Evolutionary conservation across 2,888 invertebrate species (phyloP), one percentile per base, ranked within the genome.

Genomic region (Strigamia crassipes): DNA sequence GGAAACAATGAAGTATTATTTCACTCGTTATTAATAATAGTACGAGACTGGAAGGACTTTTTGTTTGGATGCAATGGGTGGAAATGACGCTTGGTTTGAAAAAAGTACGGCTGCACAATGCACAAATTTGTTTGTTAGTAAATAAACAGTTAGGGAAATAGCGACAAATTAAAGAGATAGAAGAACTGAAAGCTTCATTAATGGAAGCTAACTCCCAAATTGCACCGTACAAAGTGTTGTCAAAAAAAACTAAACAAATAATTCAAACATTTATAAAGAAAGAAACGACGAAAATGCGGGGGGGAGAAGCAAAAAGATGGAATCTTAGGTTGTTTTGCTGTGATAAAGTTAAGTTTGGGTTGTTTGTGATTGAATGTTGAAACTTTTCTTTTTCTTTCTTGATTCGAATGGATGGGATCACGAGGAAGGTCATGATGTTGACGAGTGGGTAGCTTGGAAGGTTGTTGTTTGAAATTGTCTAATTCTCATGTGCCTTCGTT

Each of bases 391-490:
- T 38, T 38, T 38, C 38, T 38, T 6, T 6, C 6, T 2, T 38
- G 38, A 38, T 38, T 6, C 6, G 38, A 38, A 38, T 38, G 38
- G 38, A 38, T 13, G 46, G 46, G n/a, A 46, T 46, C 15, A 46
- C 46, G 46, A 46, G 12, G 9, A 46, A 56, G 56, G 56, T 56
- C 56, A 56, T 18, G n/a, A 18, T 56, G 56, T 56, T 56, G 56
- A 56, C 56, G 18, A 56, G 56, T 18, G 56, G 15, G 56, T 15
- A 18, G 56, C 15, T 56, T 56, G 4, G 56, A 18, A 18, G n/a
- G 56, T 56, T 18, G 56, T 10, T 73, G 73, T 73, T 31, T 73
- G 73, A 73, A 73, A 73, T 73, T 73, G 73, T 15, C 27, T 73
- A 56, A 56, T 56, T 56, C 56, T 18, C 56, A 18, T 18, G 56